Conservation (phyloP, 2,113 vertebrate genomes). For the Indri indri region DNA sequence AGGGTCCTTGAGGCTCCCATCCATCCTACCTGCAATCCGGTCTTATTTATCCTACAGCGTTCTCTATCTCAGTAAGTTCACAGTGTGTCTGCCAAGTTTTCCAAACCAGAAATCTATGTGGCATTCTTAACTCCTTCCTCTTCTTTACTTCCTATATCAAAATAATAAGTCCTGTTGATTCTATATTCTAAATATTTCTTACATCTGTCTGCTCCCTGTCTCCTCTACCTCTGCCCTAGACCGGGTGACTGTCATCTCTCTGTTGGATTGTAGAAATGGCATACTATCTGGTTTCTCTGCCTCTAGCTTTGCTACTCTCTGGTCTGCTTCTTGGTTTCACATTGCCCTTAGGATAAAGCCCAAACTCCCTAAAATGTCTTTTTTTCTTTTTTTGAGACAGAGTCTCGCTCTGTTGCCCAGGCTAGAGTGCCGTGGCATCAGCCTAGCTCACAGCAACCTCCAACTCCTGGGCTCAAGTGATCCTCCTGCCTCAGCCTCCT, state of each 20-base stretch:
- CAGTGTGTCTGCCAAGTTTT: neutral
- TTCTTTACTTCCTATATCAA: neutral
- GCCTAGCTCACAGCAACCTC: too few relatives aligned
- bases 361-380: too few relatives aligned
- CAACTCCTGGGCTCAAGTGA: too few relatives aligned
- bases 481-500: too few relatives aligned
- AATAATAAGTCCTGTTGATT: neutral
- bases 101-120: neutral
- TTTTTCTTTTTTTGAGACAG: too few relatives aligned
- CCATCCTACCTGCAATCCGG: too few relatives aligned
- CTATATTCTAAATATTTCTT: too few relatives aligned
- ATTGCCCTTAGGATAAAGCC: neutral
- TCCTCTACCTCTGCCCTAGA: accelerated
- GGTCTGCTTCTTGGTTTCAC: neutral
- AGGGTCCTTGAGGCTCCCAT: neutral
- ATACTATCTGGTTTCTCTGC: neutral
- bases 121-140: neutral
- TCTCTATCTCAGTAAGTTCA: neutral
- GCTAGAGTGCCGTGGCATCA: too few relatives aligned
- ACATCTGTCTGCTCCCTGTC: neutral
- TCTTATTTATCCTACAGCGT: neutral
- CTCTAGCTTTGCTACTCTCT: neutral
- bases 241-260: too few relatives aligned
- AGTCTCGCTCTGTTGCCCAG: too few relatives aligned
- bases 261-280: too few relatives aligned